A percentile compares a stretch with the other conserved stretches of the same genome.
Evolutionary conservation across 2,888 invertebrate species (phyloP).

Genomic region (Yponomeuta cagnagella): DNA sequence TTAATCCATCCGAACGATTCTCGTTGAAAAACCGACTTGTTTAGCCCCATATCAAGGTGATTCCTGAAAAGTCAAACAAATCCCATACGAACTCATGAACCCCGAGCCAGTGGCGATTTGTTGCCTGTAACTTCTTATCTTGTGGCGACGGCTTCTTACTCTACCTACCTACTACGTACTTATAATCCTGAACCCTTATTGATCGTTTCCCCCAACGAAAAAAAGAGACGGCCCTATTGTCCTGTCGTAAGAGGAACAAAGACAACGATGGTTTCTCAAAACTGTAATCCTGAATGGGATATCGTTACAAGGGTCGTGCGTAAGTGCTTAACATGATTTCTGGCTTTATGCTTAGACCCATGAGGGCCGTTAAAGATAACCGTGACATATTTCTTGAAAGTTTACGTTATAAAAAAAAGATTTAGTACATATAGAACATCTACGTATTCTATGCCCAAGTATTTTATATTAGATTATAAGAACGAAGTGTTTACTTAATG

Average conservation of each 20-base stretch:
- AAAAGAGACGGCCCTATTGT: slow-evolving; percentile 25
- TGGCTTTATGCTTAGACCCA: not conserved
- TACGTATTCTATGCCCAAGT: too few species aligned
- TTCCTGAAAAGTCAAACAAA: too few species aligned
- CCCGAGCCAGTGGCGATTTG: too few species aligned
- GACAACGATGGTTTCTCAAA: not conserved
- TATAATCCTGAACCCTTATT: slow-evolving; percentile 53
- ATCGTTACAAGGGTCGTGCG: slow-evolving; percentile 7
- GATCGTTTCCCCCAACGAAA: slow-evolving; percentile 41
- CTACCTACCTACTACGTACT: slow-evolving; percentile 38
- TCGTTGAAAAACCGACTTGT: too few species aligned
- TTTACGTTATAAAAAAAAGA: not conserved
- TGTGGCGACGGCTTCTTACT: slow-evolving; percentile 31
- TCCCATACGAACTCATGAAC: too few species aligned
- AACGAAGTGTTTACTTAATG: too few species aligned
- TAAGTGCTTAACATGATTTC: slow-evolving; percentile 12
- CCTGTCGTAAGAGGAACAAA: not conserved
- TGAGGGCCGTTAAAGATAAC: not conserved
- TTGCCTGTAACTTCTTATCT: not conserved
- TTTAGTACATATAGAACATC: too few species aligned
- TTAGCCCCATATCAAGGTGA: too few species aligned
- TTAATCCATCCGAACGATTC: too few species aligned
- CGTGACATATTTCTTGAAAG: not conserved
- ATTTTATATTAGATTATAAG: too few species aligned
- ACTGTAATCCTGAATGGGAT: not conserved